Conservation (phyloP, 1,140 invertebrate genomes). For the Stegodyphus mimosarum region DNA sequence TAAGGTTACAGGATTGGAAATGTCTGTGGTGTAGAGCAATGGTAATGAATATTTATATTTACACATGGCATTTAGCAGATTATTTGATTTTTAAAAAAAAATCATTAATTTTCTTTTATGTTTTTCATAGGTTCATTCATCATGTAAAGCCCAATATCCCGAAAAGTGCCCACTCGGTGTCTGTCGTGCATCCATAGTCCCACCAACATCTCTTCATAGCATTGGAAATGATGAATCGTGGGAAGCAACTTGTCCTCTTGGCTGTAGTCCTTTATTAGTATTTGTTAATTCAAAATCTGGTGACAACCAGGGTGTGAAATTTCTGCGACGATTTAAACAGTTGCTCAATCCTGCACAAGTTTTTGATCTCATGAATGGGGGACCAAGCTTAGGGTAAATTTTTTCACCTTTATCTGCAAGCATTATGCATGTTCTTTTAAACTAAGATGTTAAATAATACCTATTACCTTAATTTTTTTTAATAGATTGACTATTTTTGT, state of each 20-base stretch:
- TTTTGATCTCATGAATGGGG: constrained; percentile 90
- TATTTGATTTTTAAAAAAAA: neutral
- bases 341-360: constrained; percentile 97
- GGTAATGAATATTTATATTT: constrained; percentile 63
- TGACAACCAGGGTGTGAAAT: constrained; percentile 96
- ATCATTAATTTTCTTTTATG: neutral
- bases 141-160: constrained; percentile 79
- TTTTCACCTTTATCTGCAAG: neutral
- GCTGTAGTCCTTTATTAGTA: constrained; percentile 88
- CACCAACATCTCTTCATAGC: constrained; percentile 90
- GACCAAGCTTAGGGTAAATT: constrained; percentile 83
- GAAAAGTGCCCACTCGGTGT: constrained; percentile 85
- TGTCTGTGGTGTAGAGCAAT: constrained; percentile 96
- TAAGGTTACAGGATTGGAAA: constrained; percentile 94
- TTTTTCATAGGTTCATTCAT: constrained; percentile 78
- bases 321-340: constrained; percentile 94
- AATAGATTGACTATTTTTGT: no score
- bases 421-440: no score
- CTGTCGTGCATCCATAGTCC: constrained; percentile 86
- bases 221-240: constrained; percentile 88
- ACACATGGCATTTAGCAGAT: neutral
- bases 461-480: no score
- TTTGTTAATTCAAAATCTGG: constrained; percentile 98
- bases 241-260: constrained; percentile 84
- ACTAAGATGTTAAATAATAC: no score